phyloP scores from a whole-genome alignment of 2,113 vertebrate genomes.

The Bufo bufo region DNA sequence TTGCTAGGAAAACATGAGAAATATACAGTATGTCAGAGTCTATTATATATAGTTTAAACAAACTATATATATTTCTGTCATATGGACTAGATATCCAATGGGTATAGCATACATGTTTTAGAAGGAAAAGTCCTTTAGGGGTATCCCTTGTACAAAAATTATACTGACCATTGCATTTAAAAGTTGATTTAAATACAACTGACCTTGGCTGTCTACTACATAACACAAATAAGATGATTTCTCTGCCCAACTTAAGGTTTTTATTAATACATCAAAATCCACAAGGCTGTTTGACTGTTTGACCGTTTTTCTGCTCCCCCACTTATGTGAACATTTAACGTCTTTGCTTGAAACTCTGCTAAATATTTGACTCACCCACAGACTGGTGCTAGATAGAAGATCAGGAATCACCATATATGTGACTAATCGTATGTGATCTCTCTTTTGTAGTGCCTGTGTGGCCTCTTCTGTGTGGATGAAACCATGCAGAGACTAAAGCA shows the following conservation, averaged over 20 bases:
- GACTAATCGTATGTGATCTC: constrained; percentile 32
- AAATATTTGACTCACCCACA: constrained; percentile 22
- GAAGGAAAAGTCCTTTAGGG: background rate
- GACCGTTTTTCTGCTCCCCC: background rate
- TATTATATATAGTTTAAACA: too few relatives aligned
- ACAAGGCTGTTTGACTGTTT: constrained; percentile 3
- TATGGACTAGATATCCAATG: background rate
- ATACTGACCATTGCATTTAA: background rate
- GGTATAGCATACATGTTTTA: background rate
- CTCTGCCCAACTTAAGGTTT: background rate
- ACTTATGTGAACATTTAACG: constrained; percentile 19
- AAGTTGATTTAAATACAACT: background rate
- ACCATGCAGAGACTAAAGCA: constrained; percentile 46
- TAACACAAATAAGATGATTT: background rate
- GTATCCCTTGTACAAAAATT: background rate
- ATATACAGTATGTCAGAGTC: too few relatives aligned
- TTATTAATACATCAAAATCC: background rate
- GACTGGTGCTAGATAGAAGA: constrained; percentile 10
- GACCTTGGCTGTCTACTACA: background rate
- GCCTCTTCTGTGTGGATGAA: constrained; percentile 32
- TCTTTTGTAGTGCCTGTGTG: constrained; percentile 38
- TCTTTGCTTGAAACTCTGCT: background rate
- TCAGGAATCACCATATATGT: constrained; percentile 25
- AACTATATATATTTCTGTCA: background rate
- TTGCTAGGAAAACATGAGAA: too few relatives aligned